Percentiles rank a stretch among this genome's conserved stretches.
These are phyloP conservation scores for Dryocosmus kuriphilus DNA, from an alignment of 2,888 invertebrate genomes.

Conservation along the genomic window DNA sequence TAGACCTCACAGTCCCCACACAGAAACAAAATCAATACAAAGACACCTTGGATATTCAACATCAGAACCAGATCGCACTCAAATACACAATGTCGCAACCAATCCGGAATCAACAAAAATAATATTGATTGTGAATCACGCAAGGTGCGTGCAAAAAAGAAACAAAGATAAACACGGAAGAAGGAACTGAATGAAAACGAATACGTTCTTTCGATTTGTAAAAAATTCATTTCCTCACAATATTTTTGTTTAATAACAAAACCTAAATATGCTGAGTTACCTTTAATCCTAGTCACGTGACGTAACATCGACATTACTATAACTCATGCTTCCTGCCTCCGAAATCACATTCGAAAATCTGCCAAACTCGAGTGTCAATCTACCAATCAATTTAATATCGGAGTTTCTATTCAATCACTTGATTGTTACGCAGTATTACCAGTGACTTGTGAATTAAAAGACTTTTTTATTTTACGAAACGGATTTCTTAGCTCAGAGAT, in stretches of 20 bases:
- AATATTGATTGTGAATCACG: not conserved
- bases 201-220: not conserved
- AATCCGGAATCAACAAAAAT: not conserved
- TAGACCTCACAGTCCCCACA: not conserved
- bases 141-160: not conserved
- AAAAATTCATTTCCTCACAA: not conserved
- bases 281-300: not conserved
- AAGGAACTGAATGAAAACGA: not conserved
- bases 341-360: not conserved
- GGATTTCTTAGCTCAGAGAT: not conserved
- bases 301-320: not conserved
- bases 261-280: not conserved
- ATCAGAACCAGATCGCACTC: not conserved
- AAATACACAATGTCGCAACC: not conserved
- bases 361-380: not conserved
- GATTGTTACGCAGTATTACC: too few relatives aligned
- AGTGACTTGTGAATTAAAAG: not conserved
- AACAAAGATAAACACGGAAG: conserved; percentile 14
- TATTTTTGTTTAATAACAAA: not conserved
- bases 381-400: too few relatives aligned
- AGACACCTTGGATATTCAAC: not conserved
- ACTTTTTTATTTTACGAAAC: not conserved
- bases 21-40: not conserved
- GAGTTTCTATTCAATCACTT: too few relatives aligned
- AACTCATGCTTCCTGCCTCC: not conserved